Conservation (phyloP, 2,797 vertebrate species). For the Sebastes trivittatus region DNA sequence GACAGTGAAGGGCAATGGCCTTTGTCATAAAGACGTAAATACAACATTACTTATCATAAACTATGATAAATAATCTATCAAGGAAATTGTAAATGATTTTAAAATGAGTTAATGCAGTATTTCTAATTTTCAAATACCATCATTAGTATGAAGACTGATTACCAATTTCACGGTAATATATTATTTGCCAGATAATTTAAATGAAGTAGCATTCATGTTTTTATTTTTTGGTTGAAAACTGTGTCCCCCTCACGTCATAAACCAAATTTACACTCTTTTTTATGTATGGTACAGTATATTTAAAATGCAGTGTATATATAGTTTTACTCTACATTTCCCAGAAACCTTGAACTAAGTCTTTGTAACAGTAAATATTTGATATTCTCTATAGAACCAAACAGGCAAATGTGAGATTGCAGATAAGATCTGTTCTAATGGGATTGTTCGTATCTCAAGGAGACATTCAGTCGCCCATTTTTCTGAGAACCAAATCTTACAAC, state of each 20-base stretch:
- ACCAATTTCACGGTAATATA: not conserved
- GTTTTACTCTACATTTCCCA: not conserved
- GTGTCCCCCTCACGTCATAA: not conserved
- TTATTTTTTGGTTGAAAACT: not conserved
- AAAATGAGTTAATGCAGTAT: not conserved
- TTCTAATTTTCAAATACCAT: not conserved
- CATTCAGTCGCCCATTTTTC: conserved; percentile 65
- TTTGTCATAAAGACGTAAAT: not conserved
- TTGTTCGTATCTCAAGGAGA: conserved; percentile 71
- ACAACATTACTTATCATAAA: not conserved
- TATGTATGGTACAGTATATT: not conserved
- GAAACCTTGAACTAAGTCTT: not conserved
- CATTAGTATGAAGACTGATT: not conserved
- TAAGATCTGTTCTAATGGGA: conserved; percentile 57
- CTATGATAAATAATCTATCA: not conserved
- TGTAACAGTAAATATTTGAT: not conserved
- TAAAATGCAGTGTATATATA: not conserved
- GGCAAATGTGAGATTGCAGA: conserved; percentile 36
- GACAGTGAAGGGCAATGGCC: not conserved
- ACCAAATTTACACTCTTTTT: not conserved
- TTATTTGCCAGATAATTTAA: not conserved
- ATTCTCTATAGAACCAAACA: conserved; percentile 6
- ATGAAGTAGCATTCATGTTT: not conserved
- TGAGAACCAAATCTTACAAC: conserved; percentile 36
- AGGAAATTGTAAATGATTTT: not conserved